Conservation (phyloP, 2,888 invertebrate genomes). For the Hyposoter didymator region DNA sequence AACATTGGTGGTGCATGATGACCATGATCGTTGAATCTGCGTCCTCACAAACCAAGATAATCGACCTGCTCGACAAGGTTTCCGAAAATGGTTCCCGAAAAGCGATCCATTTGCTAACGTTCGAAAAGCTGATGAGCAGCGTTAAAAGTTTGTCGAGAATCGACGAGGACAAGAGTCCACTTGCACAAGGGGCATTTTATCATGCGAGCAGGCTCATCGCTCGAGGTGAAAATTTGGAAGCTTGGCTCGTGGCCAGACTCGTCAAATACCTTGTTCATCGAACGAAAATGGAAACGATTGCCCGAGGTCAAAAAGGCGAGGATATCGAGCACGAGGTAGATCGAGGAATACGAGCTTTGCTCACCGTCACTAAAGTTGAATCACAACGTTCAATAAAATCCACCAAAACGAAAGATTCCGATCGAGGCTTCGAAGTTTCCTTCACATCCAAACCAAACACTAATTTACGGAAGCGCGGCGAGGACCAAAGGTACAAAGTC, state of each 20-base stretch:
- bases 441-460: slow-evolving; percentile 85
- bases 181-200: slow-evolving; percentile 72
- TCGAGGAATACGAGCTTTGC: slow-evolving; percentile 73
- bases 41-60: slow-evolving; percentile 67
- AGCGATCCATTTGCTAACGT: slow-evolving; percentile 72
- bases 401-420: slow-evolving; percentile 59
- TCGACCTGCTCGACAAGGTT: slow-evolving; percentile 73
- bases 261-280: slow-evolving; percentile 79
- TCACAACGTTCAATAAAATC: slow-evolving; percentile 54
- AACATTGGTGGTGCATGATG: slow-evolving; percentile 77
- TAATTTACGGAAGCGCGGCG: slow-evolving; percentile 85
- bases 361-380: slow-evolving; percentile 61
- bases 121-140: slow-evolving; percentile 69
- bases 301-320: slow-evolving; percentile 67
- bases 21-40: slow-evolving; percentile 76
- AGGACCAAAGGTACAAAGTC: slow-evolving; percentile 86
- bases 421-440: slow-evolving; percentile 71
- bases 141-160: slow-evolving; percentile 71
- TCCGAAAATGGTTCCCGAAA: slow-evolving; percentile 73
- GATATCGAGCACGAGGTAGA: slow-evolving; percentile 72
- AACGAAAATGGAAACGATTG: slow-evolving; percentile 73
- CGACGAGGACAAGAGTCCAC: slow-evolving; percentile 70
- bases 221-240: slow-evolving; percentile 66
- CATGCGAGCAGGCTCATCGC: slow-evolving; percentile 70
- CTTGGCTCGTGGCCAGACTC: slow-evolving; percentile 75